Conservation (phyloP, 2,113 vertebrate genomes). For the Mastomys coucha region DNA sequence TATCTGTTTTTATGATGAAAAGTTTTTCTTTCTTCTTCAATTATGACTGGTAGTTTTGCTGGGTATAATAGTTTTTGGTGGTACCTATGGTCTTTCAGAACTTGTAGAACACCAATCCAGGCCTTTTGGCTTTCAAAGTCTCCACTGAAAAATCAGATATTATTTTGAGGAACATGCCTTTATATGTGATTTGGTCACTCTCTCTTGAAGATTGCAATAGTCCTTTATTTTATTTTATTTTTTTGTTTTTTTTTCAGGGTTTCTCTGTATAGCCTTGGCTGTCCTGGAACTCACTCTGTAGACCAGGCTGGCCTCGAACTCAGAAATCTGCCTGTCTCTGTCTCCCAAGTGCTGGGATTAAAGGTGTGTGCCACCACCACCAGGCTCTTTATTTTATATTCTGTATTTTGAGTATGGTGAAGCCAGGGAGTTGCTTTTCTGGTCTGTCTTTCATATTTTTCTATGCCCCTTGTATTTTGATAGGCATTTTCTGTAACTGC, state of each 20-base stretch:
- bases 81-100: background rate
- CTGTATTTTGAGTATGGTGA: background rate
- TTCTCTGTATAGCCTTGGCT: too few relatives aligned
- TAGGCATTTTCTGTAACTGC: background rate
- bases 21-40: background rate
- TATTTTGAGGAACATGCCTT: background rate
- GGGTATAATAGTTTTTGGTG: background rate
- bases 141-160: background rate
- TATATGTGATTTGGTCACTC: background rate
- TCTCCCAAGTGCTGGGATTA: too few relatives aligned
- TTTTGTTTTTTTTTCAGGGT: too few relatives aligned
- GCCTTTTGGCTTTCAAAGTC: background rate
- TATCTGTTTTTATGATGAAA: background rate
- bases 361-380: too few relatives aligned
- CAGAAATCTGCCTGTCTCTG: too few relatives aligned
- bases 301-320: too few relatives aligned
- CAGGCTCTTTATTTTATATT: background rate
- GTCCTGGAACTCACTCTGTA: too few relatives aligned
- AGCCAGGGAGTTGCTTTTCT: background rate
- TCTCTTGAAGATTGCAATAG: background rate
- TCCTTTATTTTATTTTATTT: too few relatives aligned
- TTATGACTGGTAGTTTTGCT: background rate
- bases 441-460: background rate
- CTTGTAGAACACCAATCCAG: background rate
- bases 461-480: background rate